Evolutionary conservation across 2,113 vertebrate genomes (phyloP).

Genomic region (Glaucomys volans): DNA sequence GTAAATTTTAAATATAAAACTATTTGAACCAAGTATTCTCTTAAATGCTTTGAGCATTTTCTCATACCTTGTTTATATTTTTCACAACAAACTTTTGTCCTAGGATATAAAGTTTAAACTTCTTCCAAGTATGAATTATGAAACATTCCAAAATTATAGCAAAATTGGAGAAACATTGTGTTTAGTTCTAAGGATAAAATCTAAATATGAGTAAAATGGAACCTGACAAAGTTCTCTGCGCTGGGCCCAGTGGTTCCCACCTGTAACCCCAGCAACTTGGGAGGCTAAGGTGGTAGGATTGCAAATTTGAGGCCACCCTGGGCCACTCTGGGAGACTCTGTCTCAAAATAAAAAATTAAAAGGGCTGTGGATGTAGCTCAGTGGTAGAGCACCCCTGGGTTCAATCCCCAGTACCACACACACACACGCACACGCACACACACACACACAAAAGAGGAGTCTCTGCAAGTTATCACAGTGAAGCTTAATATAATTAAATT

Average conservation of each 20-base stretch:
- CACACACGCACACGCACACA: too few species aligned
- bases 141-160: slow-evolving; percentile 49
- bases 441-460: not conserved
- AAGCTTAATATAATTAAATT: slow-evolving; percentile 22
- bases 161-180: slow-evolving; percentile 28
- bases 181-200: slow-evolving; percentile 47
- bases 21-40: slow-evolving; percentile 59
- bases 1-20: slow-evolving; percentile 56
- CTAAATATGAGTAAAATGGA: slow-evolving; percentile 28
- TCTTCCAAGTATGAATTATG: not conserved
- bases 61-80: slow-evolving; percentile 57
- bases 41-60: slow-evolving; percentile 52
- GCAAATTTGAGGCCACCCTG: too few species aligned
- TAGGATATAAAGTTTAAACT: slow-evolving; percentile 45
- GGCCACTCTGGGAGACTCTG: too few species aligned
- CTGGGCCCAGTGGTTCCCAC: too few species aligned
- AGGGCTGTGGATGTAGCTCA: too few species aligned
- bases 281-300: too few species aligned
- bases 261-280: too few species aligned
- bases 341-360: too few species aligned
- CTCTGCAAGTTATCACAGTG: slow-evolving; percentile 34
- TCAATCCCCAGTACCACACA: too few species aligned
- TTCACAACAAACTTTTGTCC: slow-evolving; percentile 46
- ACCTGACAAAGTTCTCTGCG: not conserved
- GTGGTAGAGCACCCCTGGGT: too few species aligned